These are phyloP conservation scores for Physella acuta DNA, from an alignment of 1,140 invertebrate genomes.

Conservation along the genomic window DNA sequence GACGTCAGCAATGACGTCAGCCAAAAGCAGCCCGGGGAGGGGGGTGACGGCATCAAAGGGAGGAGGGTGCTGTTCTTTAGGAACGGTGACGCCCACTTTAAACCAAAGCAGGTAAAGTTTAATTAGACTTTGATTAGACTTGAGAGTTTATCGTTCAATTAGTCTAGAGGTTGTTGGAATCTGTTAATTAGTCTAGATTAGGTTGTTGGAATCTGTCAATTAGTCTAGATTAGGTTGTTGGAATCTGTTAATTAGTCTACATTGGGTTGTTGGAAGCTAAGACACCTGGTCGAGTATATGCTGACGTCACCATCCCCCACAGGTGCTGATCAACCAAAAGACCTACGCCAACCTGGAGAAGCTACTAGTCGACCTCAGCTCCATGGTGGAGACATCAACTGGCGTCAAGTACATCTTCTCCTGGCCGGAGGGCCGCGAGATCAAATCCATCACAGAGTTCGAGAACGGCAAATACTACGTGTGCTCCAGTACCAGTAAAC, in stretches of 20 bases:
- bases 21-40: neutral
- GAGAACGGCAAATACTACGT: slow-evolving; percentile 88
- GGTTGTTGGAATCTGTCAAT: too few relatives aligned
- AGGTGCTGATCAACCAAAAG: slow-evolving; percentile 75
- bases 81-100: slow-evolving; percentile 90
- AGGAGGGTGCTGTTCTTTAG: slow-evolving; percentile 82
- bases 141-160: too few relatives aligned
- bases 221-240: too few relatives aligned
- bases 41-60: neutral
- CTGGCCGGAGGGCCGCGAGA: slow-evolving; percentile 78
- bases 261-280: too few relatives aligned
- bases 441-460: slow-evolving; percentile 81
- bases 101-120: slow-evolving; percentile 79
- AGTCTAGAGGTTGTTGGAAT: too few relatives aligned
- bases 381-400: slow-evolving; percentile 48
- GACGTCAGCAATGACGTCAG: slow-evolving; percentile 1
- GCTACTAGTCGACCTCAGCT: slow-evolving; percentile 70
- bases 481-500: slow-evolving; percentile 79
- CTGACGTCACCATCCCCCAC: too few relatives aligned
- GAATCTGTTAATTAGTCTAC: too few relatives aligned
- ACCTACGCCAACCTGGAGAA: slow-evolving; percentile 79
- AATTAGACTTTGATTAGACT: too few relatives aligned
- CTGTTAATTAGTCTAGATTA: too few relatives aligned
- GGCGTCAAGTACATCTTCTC: slow-evolving; percentile 77
- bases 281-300: too few relatives aligned